A percentile compares a stretch with the other conserved stretches of the same genome.
phyloP scores from a whole-genome alignment of 2,797 vertebrate species.

The Diplodus puntazzo region DNA sequence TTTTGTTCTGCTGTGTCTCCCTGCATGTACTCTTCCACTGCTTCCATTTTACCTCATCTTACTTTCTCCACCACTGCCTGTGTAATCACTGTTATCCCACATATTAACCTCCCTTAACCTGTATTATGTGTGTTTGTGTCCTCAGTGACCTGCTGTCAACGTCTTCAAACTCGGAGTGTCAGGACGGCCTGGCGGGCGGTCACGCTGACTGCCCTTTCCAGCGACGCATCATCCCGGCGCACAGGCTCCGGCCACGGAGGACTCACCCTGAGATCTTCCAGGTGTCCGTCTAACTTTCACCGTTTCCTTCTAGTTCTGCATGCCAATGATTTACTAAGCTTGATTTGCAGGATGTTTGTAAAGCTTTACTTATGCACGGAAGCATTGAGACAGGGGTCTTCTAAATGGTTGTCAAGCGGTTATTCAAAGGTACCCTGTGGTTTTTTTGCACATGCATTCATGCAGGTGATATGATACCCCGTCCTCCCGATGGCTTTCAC shows the following conservation, averaged over 20 bases:
- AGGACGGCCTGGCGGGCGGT: constrained; percentile 80
- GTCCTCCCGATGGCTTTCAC: neutral
- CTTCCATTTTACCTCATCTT: neutral
- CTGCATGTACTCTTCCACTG: neutral
- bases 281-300: constrained; percentile 62
- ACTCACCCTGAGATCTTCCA: constrained; percentile 89
- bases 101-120: neutral
- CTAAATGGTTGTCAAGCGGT: neutral
- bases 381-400: neutral
- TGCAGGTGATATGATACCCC: neutral
- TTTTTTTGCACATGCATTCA: neutral
- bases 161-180: constrained; percentile 88
- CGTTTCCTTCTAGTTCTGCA: neutral
- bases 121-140: constrained; percentile 30
- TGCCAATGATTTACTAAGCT: neutral
- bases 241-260: constrained; percentile 85
- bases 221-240: constrained; percentile 86
- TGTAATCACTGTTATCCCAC: neutral
- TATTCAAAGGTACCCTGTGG: neutral
- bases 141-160: constrained; percentile 88
- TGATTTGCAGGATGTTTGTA: neutral
- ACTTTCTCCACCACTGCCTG: neutral
- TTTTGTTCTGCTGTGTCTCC: neutral
- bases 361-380: neutral
- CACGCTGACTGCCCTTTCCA: constrained; percentile 86